phyloP scores from a whole-genome alignment of 2,113 vertebrate species.

The Promerops cafer region DNA sequence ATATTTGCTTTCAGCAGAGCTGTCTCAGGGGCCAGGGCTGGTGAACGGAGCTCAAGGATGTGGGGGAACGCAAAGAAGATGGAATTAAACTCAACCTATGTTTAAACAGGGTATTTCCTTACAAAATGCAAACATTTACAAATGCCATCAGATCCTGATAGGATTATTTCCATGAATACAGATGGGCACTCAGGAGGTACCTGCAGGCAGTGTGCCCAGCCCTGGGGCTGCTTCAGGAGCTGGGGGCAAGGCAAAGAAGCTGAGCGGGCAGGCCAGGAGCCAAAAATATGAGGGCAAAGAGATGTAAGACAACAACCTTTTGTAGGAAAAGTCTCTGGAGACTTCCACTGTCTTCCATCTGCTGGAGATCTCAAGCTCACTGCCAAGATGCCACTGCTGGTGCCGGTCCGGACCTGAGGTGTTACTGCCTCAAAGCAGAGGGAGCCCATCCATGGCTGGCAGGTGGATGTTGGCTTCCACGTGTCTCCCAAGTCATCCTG shows the following conservation, averaged over 20 bases:
- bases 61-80: background rate
- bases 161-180: background rate
- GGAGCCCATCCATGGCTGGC: background rate
- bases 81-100: background rate
- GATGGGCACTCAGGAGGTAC: background rate
- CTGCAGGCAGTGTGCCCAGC: accelerated
- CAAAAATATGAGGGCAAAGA: background rate
- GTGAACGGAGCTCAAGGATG: background rate
- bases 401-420: background rate
- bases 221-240: background rate
- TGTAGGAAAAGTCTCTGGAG: background rate
- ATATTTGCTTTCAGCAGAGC: constrained; percentile 26
- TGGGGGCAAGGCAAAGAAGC: background rate
- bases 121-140: background rate
- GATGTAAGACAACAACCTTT: background rate
- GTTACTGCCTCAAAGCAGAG: accelerated
- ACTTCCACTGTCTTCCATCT: background rate
- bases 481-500: background rate
- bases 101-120: constrained; percentile 6
- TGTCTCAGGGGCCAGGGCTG: background rate
- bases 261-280: background rate
- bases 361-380: background rate
- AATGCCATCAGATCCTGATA: background rate
- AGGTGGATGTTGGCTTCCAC: background rate
- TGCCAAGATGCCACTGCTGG: background rate